A percentile compares a stretch with the other conserved stretches of the same genome.
Conservation (phyloP, 2,888 invertebrate species). For the Clitarchus hookeri region DNA sequence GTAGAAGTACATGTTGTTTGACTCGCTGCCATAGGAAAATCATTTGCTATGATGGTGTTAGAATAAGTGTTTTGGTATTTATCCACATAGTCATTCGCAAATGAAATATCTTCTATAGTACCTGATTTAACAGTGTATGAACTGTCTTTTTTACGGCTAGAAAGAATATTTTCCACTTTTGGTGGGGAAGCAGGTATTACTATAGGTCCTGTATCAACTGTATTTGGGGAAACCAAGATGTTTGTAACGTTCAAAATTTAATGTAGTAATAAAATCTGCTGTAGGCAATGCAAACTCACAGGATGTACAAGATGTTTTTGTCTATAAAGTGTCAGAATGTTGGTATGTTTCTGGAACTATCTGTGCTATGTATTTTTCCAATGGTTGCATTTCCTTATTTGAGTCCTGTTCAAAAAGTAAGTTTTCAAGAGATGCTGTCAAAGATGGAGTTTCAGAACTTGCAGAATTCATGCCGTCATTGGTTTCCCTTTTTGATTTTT, state of each 20-base stretch:
- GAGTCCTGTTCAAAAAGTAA: no score
- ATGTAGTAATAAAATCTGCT: neutral
- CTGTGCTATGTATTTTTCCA: neutral
- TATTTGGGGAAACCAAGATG: neutral
- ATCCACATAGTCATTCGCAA: no score
- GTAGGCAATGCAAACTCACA: neutral
- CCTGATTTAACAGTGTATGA: neutral
- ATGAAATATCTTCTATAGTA: no score
- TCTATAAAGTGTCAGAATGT: neutral
- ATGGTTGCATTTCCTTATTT: neutral
- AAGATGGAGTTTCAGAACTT: neutral
- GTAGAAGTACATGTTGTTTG: no score
- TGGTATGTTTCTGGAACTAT: neutral
- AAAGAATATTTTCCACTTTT: neutral
- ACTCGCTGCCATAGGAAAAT: no score
- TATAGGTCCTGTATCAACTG: neutral
- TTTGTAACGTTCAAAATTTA: neutral
- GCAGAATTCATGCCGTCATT: neutral
- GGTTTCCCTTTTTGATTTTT: neutral
- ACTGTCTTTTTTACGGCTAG: neutral
- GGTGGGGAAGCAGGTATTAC: neutral
- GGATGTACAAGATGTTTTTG: neutral
- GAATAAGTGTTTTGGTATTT: no score
- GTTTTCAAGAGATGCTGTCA: no score
- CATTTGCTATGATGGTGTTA: no score